phyloP scores from a whole-genome alignment of 2,888 invertebrate genomes.

The Amiota mariae region DNA sequence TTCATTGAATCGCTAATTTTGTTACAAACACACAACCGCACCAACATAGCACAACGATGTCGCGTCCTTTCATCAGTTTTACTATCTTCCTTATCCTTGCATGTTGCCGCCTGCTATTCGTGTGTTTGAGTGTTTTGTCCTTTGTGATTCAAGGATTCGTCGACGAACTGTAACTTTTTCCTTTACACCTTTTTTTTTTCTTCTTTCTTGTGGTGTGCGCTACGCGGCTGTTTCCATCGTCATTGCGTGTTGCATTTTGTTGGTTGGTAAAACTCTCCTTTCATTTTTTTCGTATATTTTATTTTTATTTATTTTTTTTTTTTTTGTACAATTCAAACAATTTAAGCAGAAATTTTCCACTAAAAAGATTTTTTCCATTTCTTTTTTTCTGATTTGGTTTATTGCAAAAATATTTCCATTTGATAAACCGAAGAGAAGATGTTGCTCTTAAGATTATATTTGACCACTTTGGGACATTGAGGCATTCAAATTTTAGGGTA shows the following conservation, averaged over 20 bases:
- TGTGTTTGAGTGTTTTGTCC: no score
- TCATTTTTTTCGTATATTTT: not conserved
- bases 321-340: slow-evolving; percentile 8
- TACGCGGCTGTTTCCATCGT: not conserved
- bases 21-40: slow-evolving; percentile 25
- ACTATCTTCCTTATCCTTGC: no score
- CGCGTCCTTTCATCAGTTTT: slow-evolving; percentile 16
- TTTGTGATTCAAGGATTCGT: no score
- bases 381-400: not conserved
- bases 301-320: not conserved
- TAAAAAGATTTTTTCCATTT: not conserved
- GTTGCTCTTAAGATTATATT: no score
- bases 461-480: no score
- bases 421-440: not conserved
- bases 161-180: no score
- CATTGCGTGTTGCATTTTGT: not conserved
- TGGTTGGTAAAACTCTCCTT: not conserved
- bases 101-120: no score
- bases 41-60: slow-evolving; percentile 49
- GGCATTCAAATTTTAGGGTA: no score
- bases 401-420: slow-evolving; percentile 9
- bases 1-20: slow-evolving; percentile 70
- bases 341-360: slow-evolving; percentile 1
- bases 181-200: no score
- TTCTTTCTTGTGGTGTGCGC: no score